phyloP scores from a whole-genome alignment of 2,113 vertebrate species.

The Calonectris borealis region DNA sequence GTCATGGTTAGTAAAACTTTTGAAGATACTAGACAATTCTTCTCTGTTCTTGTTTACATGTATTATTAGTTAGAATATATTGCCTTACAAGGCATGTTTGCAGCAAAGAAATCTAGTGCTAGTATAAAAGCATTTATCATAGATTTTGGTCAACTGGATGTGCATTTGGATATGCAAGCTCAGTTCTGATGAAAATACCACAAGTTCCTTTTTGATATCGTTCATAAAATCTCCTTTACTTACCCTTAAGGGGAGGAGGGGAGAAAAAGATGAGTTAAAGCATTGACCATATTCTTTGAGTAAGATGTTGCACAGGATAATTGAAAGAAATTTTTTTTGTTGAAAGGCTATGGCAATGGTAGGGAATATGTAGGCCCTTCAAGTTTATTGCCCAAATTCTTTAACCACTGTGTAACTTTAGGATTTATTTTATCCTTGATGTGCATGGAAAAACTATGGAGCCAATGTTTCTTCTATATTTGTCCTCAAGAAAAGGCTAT shows the following conservation, averaged over 20 bases:
- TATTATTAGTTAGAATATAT: not conserved
- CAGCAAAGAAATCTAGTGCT: not conserved
- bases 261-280: not conserved
- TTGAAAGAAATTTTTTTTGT: not conserved
- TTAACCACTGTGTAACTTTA: not conserved
- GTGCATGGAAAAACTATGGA: not conserved
- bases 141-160: not conserved
- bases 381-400: not conserved
- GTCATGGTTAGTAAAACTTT: not conserved
- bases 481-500: not conserved
- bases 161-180: not conserved
- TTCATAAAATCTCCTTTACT: not conserved
- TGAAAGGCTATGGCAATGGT: not conserved
- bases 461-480: not conserved
- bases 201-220: not conserved
- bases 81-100: not conserved
- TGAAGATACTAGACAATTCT: not conserved
- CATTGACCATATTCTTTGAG: not conserved
- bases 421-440: not conserved
- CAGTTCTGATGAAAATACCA: not conserved
- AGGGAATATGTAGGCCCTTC: not conserved
- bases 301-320: not conserved
- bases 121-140: not conserved
- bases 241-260: not conserved
- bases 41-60: not conserved